Percentiles rank a stretch among this genome's conserved stretches.
These are phyloP conservation scores for Ptychodera flava DNA, from an alignment of 35 echinoderm and acorn worm species.

Conservation along the genomic window DNA sequence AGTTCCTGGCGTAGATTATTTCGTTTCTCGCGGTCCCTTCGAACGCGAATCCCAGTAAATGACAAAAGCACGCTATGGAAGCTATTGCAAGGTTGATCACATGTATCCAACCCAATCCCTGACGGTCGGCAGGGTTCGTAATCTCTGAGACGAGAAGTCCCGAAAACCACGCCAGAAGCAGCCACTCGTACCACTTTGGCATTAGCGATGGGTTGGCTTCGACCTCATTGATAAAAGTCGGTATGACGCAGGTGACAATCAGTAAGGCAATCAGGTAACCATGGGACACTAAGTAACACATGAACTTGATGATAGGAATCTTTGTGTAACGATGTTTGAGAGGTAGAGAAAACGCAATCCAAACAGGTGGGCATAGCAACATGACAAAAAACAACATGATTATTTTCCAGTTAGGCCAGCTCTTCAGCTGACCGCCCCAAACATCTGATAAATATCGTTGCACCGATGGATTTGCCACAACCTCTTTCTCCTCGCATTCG, in stretches of 20 bases:
- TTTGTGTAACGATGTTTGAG: constrained; percentile 73
- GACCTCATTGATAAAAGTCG: constrained; percentile 70
- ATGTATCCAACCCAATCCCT: constrained; percentile 87
- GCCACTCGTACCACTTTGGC: constrained; percentile 89
- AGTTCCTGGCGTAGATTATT: constrained; percentile 76
- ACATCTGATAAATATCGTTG: constrained; percentile 88
- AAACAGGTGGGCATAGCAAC: constrained; percentile 73
- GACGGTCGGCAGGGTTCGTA: constrained; percentile 80
- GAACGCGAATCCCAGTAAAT: constrained; percentile 46
- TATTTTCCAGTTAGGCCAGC: constrained; percentile 91
- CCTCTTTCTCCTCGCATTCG: constrained; percentile 95
- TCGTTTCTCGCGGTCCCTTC: constrained; percentile 3
- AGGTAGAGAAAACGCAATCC: constrained; percentile 78
- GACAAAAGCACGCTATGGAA: constrained; percentile 55
- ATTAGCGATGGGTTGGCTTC: constrained; percentile 49
- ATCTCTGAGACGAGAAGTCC: constrained; percentile 83
- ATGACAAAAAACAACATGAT: constrained; percentile 78
- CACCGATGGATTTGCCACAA: constrained; percentile 89
- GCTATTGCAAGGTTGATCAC: constrained; percentile 78
- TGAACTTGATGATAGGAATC: constrained; percentile 98
- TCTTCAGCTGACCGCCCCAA: constrained; percentile 73
- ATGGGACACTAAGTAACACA: constrained; percentile 90
- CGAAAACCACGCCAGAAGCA: constrained; percentile 79
- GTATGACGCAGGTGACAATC: constrained; percentile 71
- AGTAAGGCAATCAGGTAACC: constrained; percentile 77